A percentile compares a stretch with the other conserved stretches of the same genome.
phyloP scores from a whole-genome alignment of 2,888 invertebrate genomes.

The Lampropteryx suffumata region DNA sequence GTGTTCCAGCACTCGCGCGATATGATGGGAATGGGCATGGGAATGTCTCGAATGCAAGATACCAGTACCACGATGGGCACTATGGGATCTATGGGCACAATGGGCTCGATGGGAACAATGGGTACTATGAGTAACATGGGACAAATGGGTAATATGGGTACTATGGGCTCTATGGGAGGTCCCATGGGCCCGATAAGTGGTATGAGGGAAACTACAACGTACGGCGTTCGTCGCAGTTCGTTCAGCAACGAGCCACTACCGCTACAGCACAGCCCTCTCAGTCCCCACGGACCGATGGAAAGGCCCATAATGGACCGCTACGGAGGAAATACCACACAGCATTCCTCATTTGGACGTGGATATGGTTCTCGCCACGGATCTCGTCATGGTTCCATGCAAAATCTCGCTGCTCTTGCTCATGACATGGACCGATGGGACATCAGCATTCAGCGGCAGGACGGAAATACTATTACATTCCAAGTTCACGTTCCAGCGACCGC shows the following conservation, averaged over 20 bases:
- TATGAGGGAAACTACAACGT: constrained; percentile 72
- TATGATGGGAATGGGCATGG: constrained; percentile 66
- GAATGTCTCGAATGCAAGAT: constrained; percentile 71
- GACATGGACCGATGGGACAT: constrained; percentile 85
- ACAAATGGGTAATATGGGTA: constrained; percentile 55
- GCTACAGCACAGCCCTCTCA: constrained; percentile 74
- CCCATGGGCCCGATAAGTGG: constrained; percentile 68
- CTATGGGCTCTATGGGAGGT: constrained; percentile 56
- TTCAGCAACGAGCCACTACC: constrained; percentile 76
- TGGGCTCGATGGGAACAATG: constrained; percentile 50
- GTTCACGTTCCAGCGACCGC: constrained; percentile 85
- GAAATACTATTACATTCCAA: constrained; percentile 83
- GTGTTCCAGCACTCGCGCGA: constrained; percentile 78
- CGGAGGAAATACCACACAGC: constrained; percentile 59
- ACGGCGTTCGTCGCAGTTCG: constrained; percentile 75
- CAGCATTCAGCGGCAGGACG: constrained; percentile 82
- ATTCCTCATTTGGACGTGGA: constrained; percentile 65
- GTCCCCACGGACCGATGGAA: constrained; percentile 74
- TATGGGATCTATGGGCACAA: constrained; percentile 49
- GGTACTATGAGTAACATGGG: constrained; percentile 53
- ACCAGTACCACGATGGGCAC: constrained; percentile 50
- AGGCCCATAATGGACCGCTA: constrained; percentile 72
- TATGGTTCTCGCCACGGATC: constrained; percentile 68
- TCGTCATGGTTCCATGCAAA: constrained; percentile 77
- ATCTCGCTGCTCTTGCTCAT: constrained; percentile 74